Base-by-base conservation (phyloP, 2,113 vertebrate species). In the Isichthys henryi region DNA sequence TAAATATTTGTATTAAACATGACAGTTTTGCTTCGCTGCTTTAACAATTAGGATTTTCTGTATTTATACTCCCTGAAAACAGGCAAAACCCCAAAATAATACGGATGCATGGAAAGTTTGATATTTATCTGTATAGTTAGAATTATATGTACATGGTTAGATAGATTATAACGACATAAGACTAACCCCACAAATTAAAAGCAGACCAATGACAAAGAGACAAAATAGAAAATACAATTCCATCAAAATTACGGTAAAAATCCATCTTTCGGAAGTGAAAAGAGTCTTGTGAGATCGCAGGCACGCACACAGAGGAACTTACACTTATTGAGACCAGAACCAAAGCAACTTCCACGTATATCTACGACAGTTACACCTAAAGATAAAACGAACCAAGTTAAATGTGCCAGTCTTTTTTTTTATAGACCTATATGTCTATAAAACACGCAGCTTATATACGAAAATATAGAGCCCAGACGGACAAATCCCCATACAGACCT, bases 71-170 rank as follows among this genome's bases (percentile, higher is more conserved):
- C 5, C 90, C 43, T 49, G 3, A 27, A 27, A 49, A 35, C 74
- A 80, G 49, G 45, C 5, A 49, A 48, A 48, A 27, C 0, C 45
- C 43, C 9, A 48, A 85, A 48, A 17, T 48, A 85, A 27, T 2
- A 31, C 90, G 88, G 88, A 92, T 87, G 84, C 86, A 90, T 87
- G 46, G 35, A 35, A 56, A 48, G 43, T 35, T 66, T 87, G 23
- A 87, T 89, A 23, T 86, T 86, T 93, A 89, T 90, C 83, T 93
- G 92, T 92, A 95, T 94, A 95, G 95, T 89, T 95, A 95, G 94
- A 94, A 91, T 87, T 91, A 94, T 92, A 90, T 95, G 91, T 94
- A 93, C 93, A 94, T 92, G 92, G 93, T 94, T 93, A 92, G 94
- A 92, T 95, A 94, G 93, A 92, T 92, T 92, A 90, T 94, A 89